Conservation (phyloP, 2,113 vertebrate species). For the Corvus cornix region DNA sequence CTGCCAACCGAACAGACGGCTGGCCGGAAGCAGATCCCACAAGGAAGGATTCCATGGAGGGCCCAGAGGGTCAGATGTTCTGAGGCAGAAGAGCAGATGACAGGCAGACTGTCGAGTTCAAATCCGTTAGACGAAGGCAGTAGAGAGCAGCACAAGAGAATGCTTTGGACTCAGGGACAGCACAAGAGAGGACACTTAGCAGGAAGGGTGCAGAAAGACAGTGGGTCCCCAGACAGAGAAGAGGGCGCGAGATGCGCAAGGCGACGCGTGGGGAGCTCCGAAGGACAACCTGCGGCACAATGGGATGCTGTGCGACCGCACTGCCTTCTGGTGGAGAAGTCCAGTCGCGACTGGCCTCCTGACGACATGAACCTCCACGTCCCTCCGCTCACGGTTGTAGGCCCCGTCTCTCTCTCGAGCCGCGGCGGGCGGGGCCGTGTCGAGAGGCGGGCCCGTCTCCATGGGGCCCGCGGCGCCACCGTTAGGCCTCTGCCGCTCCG, state of each 20-base stretch:
- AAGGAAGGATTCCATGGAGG: not conserved
- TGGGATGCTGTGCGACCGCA: accelerated
- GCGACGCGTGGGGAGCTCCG: not conserved
- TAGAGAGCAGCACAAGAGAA: not conserved
- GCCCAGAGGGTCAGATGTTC: not conserved
- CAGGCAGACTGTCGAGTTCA: not conserved
- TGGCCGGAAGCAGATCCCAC: not conserved
- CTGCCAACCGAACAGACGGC: too few species aligned
- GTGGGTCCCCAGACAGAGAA: not conserved
- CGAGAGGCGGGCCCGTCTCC: not conserved
- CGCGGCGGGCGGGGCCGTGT: accelerated
- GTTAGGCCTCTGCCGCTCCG: too few species aligned
- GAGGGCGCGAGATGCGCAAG: too few species aligned
- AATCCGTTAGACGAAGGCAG: not conserved
- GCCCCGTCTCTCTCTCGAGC: not conserved
- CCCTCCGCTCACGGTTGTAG: accelerated
- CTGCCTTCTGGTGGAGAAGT: accelerated
- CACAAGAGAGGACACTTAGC: not conserved
- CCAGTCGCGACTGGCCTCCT: accelerated
- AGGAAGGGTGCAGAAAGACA: not conserved
- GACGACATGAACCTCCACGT: accelerated
- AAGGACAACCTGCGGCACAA: not conserved
- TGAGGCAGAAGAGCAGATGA: not conserved
- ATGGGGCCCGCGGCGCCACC: not conserved
- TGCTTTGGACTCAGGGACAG: not conserved